These are phyloP conservation scores for Kuschelorhynchus macadamiae DNA, from an alignment of 2,888 invertebrate genomes.

Conservation along the genomic window DNA sequence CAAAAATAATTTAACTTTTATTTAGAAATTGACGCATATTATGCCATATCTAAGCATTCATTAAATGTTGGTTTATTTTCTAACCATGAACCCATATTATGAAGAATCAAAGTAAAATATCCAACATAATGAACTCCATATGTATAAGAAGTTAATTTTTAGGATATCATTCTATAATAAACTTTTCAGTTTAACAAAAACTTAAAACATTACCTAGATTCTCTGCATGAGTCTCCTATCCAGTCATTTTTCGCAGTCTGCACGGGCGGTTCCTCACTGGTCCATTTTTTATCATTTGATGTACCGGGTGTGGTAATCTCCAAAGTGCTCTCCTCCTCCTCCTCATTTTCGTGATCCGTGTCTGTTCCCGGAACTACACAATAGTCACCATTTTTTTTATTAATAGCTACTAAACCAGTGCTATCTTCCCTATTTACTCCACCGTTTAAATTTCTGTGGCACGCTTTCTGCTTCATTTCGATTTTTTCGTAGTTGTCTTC, in stretches of 20 bases:
- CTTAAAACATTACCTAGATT: constrained; percentile 37
- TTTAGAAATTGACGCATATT: too few species aligned
- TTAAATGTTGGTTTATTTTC: too few species aligned
- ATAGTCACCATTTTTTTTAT: constrained; percentile 78
- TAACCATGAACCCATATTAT: too few species aligned
- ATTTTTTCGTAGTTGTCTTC: constrained; percentile 85
- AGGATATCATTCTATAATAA: too few species aligned
- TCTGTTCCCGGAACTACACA: constrained; percentile 76
- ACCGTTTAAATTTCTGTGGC: constrained; percentile 60
- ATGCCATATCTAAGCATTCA: too few species aligned
- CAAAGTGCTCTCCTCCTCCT: constrained; percentile 72
- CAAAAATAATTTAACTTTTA: too few species aligned
- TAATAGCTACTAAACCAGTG: constrained; percentile 67
- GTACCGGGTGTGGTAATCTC: constrained; percentile 53
- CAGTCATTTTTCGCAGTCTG: constrained; percentile 11
- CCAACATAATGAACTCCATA: too few species aligned
- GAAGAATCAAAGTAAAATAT: too few species aligned
- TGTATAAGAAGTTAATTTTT: too few species aligned
- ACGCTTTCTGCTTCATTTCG: constrained; percentile 76
- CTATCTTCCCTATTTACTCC: constrained; percentile 54
- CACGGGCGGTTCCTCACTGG: constrained; percentile 62
- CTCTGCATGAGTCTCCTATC: constrained; percentile 10
- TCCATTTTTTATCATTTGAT: constrained; percentile 58
- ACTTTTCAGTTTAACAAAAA: too few species aligned
- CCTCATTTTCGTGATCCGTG: constrained; percentile 75